These are phyloP conservation scores for Ictalurus furcatus DNA, from an alignment of 2,113 vertebrate genomes.

Conservation along the genomic window DNA sequence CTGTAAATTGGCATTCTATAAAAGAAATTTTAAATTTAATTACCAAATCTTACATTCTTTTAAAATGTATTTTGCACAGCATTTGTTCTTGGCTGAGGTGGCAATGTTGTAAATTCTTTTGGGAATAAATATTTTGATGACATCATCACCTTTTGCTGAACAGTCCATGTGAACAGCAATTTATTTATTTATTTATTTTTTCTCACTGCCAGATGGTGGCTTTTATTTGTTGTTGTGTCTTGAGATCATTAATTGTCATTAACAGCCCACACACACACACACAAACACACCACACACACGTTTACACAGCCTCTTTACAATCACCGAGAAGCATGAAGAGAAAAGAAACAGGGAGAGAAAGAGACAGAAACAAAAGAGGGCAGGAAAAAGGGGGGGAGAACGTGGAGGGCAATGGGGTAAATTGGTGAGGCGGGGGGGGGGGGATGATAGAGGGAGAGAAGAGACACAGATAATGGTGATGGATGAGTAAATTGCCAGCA, in stretches of 20 bases:
- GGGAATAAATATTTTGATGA: not conserved
- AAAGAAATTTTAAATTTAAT: not conserved
- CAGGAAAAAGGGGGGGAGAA: not conserved
- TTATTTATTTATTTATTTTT: not conserved
- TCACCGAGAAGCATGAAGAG: not conserved
- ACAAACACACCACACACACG: conserved; percentile 15
- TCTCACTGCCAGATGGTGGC: not conserved
- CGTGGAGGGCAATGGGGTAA: conserved; percentile 6
- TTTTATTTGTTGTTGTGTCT: conserved; percentile 11
- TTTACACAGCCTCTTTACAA: not conserved
- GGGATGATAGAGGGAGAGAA: not conserved
- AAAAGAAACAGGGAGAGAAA: conserved; percentile 7
- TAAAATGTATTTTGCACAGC: not conserved
- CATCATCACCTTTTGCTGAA: not conserved
- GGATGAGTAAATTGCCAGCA: conserved; percentile 21
- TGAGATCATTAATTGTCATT: conserved; percentile 3
- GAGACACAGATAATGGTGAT: conserved; percentile 31
- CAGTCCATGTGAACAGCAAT: not conserved
- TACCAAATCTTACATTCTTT: not conserved
- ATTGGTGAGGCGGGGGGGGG: conserved; percentile 19
- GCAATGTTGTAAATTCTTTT: not conserved
- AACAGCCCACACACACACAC: conserved; percentile 1
- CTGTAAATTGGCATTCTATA: not conserved
- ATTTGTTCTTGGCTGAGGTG: not conserved
- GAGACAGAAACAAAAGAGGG: not conserved